Base-by-base conservation (phyloP, 2,113 vertebrate genomes). In the Seriola dumerili region DNA sequence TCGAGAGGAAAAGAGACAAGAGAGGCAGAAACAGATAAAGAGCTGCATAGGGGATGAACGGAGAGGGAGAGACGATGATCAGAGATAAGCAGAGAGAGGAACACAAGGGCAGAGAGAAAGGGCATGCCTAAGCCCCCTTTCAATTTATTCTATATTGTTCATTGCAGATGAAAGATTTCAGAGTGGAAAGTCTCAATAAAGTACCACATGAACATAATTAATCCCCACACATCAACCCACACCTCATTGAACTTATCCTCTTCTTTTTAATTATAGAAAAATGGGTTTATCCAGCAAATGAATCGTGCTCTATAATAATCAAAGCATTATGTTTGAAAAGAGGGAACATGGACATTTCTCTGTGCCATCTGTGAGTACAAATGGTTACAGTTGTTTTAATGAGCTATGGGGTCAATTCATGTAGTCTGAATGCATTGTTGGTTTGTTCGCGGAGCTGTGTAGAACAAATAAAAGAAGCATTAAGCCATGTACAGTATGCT, bases 191-290 rank as follows among this genome's bases (percentile, higher is more conserved):
- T 83, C 77, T 73, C 36, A 76, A 78, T 73, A 23, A 83, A 77
- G 68, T 46, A 23, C 48, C 46, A 83, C 78, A 67, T 85, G 75
- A 82, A 21, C 70, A 68, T 84, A 81, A 85, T 81, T 79, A 88
- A 86, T 85, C 70, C 84, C 23, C 52, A 63, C 58, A 76, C 77
- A 79, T 85, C 72, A 77, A 69, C 58, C 50, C 64, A 69, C 69
- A 72, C 64, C 82, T 85, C 66, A 58, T 32, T 84, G 70, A 83
- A 84, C 59, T 29, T 23, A 61, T 76, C 54, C 32, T 72, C 38
- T 3, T 50, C 67, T 58, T 84, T 83, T 84, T 90, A 87, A 90
- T 88, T 75, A 89, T 65, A 72, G 44, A 82, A 81, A 88, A 88
- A 69, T 59, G 11, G 48, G 44, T 88, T 89, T 89, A 72, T 67